Percentiles rank a stretch among this genome's conserved stretches.
These are phyloP conservation scores for Labrus mixtus DNA, from an alignment of 2,113 vertebrate genomes.

Conservation along the genomic window DNA sequence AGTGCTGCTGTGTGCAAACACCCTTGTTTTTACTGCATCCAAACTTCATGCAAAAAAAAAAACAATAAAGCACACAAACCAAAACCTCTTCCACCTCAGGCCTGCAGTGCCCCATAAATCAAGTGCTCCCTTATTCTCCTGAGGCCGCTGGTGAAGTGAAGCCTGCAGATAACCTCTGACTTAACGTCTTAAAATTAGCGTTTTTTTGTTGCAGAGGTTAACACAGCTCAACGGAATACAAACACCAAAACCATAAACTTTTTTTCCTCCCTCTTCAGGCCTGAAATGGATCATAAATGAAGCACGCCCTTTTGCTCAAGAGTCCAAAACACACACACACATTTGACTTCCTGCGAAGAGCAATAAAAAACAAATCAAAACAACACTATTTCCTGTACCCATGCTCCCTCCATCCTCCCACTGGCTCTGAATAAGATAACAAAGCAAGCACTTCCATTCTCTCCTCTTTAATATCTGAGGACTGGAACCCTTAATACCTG, in stretches of 20 bases:
- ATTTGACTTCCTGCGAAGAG: background rate
- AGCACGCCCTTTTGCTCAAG: background rate
- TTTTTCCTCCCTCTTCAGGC: background rate
- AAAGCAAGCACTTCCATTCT: too few species aligned
- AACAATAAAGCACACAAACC: background rate
- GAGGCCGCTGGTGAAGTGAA: background rate
- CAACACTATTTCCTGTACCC: too few species aligned
- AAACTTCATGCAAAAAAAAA: background rate
- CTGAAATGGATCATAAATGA: background rate
- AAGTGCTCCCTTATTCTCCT: constrained; percentile 1
- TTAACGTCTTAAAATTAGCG: background rate
- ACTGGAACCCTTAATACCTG: too few species aligned
- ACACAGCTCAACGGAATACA: background rate
- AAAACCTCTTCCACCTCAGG: background rate
- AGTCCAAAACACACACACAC: background rate
- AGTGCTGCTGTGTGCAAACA: constrained; percentile 11
- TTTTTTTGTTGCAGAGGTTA: background rate
- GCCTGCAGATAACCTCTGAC: background rate
- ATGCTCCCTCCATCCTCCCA: background rate
- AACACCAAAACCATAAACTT: background rate
- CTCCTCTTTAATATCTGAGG: too few species aligned
- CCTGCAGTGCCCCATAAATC: background rate
- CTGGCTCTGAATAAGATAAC: background rate
- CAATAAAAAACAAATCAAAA: too few species aligned
- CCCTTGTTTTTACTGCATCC: background rate